These are phyloP conservation scores for Macropus fuliginosus DNA, from an alignment of 2,797 vertebrate genomes.

Conservation along the genomic window DNA sequence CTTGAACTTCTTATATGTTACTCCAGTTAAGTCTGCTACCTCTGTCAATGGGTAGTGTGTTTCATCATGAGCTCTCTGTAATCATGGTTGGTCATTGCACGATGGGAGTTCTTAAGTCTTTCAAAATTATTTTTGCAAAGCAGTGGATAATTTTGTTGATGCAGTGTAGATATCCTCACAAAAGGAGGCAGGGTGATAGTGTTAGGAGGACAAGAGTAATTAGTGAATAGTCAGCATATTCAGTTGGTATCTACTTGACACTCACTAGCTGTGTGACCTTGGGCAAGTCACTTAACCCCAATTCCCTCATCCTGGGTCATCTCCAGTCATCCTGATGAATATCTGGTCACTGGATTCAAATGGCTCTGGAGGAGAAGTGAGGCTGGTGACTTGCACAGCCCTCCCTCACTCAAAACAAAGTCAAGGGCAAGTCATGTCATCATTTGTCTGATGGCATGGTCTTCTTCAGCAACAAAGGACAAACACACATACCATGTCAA, in stretches of 20 bases:
- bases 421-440: too few relatives aligned
- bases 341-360: too few relatives aligned
- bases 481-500: neutral
- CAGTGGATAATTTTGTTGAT: neutral
- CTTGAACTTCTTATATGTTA: neutral
- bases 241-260: neutral
- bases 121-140: neutral
- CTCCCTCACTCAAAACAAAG: too few relatives aligned
- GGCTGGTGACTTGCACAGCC: too few relatives aligned
- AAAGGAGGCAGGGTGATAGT: neutral
- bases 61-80: neutral
- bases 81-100: neutral
- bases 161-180: neutral
- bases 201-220: neutral
- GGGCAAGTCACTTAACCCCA: too few relatives aligned
- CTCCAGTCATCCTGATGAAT: too few relatives aligned
- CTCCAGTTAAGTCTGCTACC: neutral
- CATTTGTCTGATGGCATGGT: too few relatives aligned
- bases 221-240: neutral
- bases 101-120: neutral
- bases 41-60: neutral
- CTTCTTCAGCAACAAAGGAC: too few relatives aligned
- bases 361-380: too few relatives aligned
- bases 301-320: too few relatives aligned
- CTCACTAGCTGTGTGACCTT: too few relatives aligned